Base-by-base conservation (phyloP, 2,113 vertebrate genomes). In the Gopherus flavomarginatus region DNA sequence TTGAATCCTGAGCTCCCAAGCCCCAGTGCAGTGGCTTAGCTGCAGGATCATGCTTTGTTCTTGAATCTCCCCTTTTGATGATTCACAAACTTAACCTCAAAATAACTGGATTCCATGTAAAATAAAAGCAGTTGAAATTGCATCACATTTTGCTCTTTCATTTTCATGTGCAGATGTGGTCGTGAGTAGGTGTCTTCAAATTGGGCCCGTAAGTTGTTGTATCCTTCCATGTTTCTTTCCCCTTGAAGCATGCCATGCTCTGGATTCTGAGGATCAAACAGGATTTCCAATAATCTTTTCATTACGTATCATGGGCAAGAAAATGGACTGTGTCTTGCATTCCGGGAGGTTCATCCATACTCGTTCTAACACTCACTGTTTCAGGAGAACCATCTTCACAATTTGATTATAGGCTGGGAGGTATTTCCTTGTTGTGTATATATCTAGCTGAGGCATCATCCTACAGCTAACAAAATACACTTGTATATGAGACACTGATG, bases 391-490 rank as follows among this genome's bases (percentile, higher is more conserved):
- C 31, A 17, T 69, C 62, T n/a, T 16, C 52, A 17, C 69, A 14
- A 0, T 11, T 38, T 14, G 47, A 35, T 19, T 56, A 54, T 52
- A 54, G 19, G 9, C 8, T 11, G 44, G 38, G 35, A 38, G 82
- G 26, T 59, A 21, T 82, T 8, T 8, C 19, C 59, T 11, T 0
- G 11, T 31, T 0, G 14, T 21, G 24, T 24, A 47, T 0, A 0
- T 44, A 27, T 38, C 83, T 81, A 22, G 0, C 1, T 52, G 29
- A 80, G 2, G 9, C 72, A 42, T 4, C 3, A 0, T 1, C 77
- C 31, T 8, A 7, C 42, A 81, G 47, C n/a, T 49, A 56, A 1
- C 0, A 72, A 57, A 13, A 0, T 80, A 47, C 47, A 50, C 35
- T 54, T 56, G 54, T 35, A n/a, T 27, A 16, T 22, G 47, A 62